Evolutionary conservation across 2,888 invertebrate genomes (phyloP), one percentile per base, ranked within the genome.

Genomic region (Caenorhabditis macrosperma): DNA sequence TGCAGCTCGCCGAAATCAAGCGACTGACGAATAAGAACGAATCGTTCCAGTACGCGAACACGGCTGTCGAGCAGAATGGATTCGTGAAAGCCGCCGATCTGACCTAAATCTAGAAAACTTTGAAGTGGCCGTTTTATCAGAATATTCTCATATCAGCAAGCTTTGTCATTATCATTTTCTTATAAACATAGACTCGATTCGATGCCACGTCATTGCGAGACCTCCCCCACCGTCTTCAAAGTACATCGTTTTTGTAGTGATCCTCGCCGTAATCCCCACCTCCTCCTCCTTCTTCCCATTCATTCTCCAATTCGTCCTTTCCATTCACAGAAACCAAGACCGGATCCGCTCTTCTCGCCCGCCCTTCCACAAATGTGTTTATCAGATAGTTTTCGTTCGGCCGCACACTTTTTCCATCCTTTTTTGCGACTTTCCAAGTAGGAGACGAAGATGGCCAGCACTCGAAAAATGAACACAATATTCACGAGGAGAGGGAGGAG

Each of bases 1-100:
- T 81, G 55, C 60, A 83, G 83, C 46, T 82, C 10, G 75, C 60
- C 2, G 82, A 84, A 55, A 84, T 84, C 68, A 84, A 80, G 28
- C 81, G 69, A 50, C 12, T 71, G 33, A 78, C 82, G 7, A 52
- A n/a, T 24, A 52, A 80, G 20, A 41, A 26, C 17, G 52, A 46
- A 17, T 22, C 24, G 5, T 82, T 77, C 48, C 69, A 61, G 33
- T 76, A 64, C 41, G 68, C 28, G 15, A 68, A 57, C 24, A 38
- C 75, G 9, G 59, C 63, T 7, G 33, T 69, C 12, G 71, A 71
- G 22, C 54, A 75, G 30, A 63, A 52, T 10, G 81, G 81, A 64
- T 81, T 81, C 54, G 59, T 67, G 9, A 80, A 61, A 41, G 80
- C 80, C 3, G 55, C 67, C 9, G 44, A 64, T 61, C 38, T 76